A percentile compares a stretch with the other conserved stretches of the same genome.
Conservation (phyloP, 2,888 invertebrate genomes). For the Caradrina clavipalpis region DNA sequence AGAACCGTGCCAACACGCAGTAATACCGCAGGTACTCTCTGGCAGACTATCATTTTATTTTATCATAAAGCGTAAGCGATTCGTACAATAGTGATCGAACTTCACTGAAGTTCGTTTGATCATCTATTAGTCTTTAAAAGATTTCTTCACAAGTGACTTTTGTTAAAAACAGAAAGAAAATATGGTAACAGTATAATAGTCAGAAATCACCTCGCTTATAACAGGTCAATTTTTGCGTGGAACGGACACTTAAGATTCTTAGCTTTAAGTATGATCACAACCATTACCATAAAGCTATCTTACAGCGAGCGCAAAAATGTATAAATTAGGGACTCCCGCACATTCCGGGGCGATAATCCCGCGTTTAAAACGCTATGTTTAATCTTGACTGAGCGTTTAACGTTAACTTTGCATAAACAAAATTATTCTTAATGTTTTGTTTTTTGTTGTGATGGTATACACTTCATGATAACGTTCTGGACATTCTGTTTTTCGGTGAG, state of each 20-base stretch:
- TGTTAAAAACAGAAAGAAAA: neutral
- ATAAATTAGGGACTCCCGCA: slow-evolving; percentile 50
- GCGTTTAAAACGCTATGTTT: slow-evolving; percentile 44
- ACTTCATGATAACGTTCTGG: too few species aligned
- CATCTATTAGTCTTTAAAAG: neutral
- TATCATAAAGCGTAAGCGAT: too few species aligned
- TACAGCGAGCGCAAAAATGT: slow-evolving; percentile 50
- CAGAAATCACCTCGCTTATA: neutral
- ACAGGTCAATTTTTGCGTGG: slow-evolving; percentile 26
- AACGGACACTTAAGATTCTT: slow-evolving; percentile 15
- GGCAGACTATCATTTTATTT: too few species aligned
- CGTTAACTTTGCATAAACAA: slow-evolving; percentile 64
- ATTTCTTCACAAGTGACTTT: too few species aligned
- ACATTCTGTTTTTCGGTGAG: too few species aligned
- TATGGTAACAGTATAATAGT: neutral
- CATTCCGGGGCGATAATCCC: slow-evolving; percentile 45
- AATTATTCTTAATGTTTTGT: slow-evolving; percentile 51
- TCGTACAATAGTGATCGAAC: too few species aligned
- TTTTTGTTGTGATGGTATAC: neutral
- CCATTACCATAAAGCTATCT: slow-evolving; percentile 50
- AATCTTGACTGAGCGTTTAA: slow-evolving; percentile 55
- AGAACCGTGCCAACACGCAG: too few species aligned
- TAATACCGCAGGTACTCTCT: too few species aligned
- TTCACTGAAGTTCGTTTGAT: too few species aligned
- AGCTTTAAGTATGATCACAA: slow-evolving; percentile 29